phyloP scores from a whole-genome alignment of 1,140 invertebrate species.

The Hyphantria cunea region DNA sequence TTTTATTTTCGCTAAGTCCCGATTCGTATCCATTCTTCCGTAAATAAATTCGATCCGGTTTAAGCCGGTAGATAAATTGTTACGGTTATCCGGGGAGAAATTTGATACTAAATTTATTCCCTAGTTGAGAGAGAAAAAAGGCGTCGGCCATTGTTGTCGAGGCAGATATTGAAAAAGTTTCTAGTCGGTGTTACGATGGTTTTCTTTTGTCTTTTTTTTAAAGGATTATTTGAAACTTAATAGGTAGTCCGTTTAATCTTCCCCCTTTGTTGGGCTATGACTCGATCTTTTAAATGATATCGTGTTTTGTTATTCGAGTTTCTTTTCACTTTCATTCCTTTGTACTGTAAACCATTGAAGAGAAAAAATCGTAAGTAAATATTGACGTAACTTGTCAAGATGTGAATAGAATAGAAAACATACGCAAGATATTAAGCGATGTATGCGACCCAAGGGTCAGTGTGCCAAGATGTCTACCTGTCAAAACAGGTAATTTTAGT shows the following conservation, averaged over 20 bases:
- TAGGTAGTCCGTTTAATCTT: slow-evolving; percentile 48
- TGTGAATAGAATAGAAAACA: slow-evolving; percentile 49
- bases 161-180: slow-evolving; percentile 73
- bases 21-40: slow-evolving; percentile 30
- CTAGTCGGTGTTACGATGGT: slow-evolving; percentile 41
- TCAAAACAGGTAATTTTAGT: slow-evolving; percentile 35
- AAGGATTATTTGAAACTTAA: slow-evolving; percentile 56
- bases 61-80: slow-evolving; percentile 41
- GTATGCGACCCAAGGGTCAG: slow-evolving; percentile 55
- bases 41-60: slow-evolving; percentile 38
- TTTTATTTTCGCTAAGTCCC: slow-evolving; percentile 42
- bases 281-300: slow-evolving; percentile 44
- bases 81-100: slow-evolving; percentile 40
- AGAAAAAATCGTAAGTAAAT: slow-evolving; percentile 52
- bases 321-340: slow-evolving; percentile 45
- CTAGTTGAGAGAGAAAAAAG: slow-evolving; percentile 42
- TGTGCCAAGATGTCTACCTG: slow-evolving; percentile 46
- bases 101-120: slow-evolving; percentile 50
- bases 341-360: slow-evolving; percentile 32
- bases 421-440: slow-evolving; percentile 38
- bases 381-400: slow-evolving; percentile 50
- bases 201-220: slow-evolving; percentile 57
- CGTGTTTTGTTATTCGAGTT: slow-evolving; percentile 32
- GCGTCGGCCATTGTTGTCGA: slow-evolving; percentile 57
- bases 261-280: slow-evolving; percentile 49